Evolutionary conservation across 92 coral and sea anemone species (phyloP).

Genomic region (Ricordea florida): DNA sequence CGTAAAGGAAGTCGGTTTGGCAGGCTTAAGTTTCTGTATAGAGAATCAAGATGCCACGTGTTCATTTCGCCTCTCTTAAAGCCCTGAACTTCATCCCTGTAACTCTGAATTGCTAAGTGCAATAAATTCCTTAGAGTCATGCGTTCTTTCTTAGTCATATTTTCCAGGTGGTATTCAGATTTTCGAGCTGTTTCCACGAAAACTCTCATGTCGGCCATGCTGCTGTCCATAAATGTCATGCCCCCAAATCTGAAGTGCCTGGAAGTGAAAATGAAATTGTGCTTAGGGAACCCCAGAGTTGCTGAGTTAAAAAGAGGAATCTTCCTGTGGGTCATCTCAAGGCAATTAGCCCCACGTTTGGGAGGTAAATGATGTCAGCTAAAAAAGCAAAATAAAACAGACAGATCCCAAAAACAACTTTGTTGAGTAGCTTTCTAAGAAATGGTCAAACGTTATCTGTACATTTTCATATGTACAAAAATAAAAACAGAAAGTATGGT

Average conservation of each 20-base stretch:
- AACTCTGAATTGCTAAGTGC: conserved; percentile 47
- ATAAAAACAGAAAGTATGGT: too few species aligned
- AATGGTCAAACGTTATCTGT: too few species aligned
- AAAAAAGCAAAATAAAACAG: too few species aligned
- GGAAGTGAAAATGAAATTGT: neutral
- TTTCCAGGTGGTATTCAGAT: neutral
- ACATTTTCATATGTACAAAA: too few species aligned
- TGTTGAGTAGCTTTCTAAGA: too few species aligned
- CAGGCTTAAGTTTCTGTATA: conserved; percentile 67
- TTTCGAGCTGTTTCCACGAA: conserved; percentile 46
- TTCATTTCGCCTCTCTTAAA: conserved; percentile 69
- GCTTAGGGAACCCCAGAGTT: too few species aligned
- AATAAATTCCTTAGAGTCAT: conserved; percentile 17
- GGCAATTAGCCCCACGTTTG: too few species aligned
- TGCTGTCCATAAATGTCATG: conserved; percentile 62
- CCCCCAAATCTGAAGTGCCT: conserved; percentile 86
- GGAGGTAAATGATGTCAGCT: too few species aligned
- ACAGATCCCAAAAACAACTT: too few species aligned
- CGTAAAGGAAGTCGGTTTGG: conserved; percentile 71
- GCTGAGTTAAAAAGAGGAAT: too few species aligned
- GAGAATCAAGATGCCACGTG: conserved; percentile 76
- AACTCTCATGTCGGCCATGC: conserved; percentile 73
- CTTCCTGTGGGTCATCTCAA: too few species aligned
- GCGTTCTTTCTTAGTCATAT: neutral
- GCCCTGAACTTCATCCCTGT: conserved; percentile 63